phyloP scores from a whole-genome alignment of 2,113 vertebrate species.

The Jacana jacana region DNA sequence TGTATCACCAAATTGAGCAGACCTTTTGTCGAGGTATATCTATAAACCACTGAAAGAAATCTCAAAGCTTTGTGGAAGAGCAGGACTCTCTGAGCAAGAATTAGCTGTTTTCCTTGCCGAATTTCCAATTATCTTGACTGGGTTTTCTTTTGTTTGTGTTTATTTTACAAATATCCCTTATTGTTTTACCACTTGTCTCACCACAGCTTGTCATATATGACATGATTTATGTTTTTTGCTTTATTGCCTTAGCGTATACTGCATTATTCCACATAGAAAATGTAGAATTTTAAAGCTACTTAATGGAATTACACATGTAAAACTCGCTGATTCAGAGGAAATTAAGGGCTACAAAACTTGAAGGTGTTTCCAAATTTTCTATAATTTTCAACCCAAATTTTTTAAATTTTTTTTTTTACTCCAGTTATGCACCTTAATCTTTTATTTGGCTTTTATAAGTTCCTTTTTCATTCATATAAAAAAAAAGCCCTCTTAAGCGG shows the following conservation, averaged over 20 bases:
- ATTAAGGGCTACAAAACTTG: background rate
- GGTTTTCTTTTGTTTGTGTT: background rate
- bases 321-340: background rate
- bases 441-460: background rate
- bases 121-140: background rate
- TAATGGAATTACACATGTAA: background rate
- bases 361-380: background rate
- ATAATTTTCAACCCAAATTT: background rate
- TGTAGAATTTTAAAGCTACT: background rate
- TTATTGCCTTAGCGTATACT: too few relatives aligned
- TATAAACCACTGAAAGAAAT: background rate
- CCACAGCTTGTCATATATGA: background rate
- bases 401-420: background rate
- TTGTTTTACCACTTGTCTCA: background rate
- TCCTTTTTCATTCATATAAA: background rate
- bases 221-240: background rate
- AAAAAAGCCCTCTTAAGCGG: background rate
- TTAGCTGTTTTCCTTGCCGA: background rate
- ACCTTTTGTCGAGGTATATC: background rate
- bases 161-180: background rate
- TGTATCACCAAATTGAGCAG: background rate
- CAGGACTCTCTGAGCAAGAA: background rate
- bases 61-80: background rate
- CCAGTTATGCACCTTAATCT: background rate
- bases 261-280: background rate